phyloP scores from a whole-genome alignment of 2,113 vertebrate species.

The Leiothrix lutea region DNA sequence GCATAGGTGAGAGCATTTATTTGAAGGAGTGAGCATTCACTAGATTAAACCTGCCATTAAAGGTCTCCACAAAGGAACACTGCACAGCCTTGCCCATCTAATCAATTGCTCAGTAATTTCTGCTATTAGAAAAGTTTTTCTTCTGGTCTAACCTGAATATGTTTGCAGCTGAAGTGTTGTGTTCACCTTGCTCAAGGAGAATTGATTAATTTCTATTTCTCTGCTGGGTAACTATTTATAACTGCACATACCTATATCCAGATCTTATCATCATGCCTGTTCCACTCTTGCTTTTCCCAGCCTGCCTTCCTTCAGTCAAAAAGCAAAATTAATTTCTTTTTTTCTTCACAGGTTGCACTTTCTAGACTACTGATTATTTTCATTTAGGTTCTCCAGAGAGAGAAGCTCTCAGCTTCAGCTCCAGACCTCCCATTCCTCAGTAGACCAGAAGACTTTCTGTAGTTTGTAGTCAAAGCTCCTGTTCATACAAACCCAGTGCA shows the following conservation, averaged over 20 bases:
- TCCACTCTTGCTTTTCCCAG: background rate
- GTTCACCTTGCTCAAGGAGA: background rate
- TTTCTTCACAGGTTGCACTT: background rate
- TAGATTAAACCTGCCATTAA: background rate
- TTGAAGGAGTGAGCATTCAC: background rate
- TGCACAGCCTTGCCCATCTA: background rate
- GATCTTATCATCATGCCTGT: fast-evolving
- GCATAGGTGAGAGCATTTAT: background rate
- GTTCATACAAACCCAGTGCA: background rate
- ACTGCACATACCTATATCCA: background rate
- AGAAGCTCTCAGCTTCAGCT: background rate
- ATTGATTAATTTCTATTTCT: background rate
- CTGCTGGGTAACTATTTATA: background rate
- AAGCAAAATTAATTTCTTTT: background rate
- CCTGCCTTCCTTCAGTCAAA: background rate
- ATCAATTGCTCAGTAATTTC: background rate
- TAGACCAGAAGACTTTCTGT: background rate
- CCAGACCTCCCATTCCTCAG: background rate
- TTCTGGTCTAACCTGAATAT: background rate
- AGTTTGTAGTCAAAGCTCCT: background rate
- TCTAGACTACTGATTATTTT: background rate
- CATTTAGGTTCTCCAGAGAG: background rate
- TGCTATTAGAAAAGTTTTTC: background rate
- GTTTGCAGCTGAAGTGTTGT: background rate
- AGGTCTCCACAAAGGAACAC: background rate